Conservation (phyloP, 2,113 vertebrate species). For the Panurus biarmicus region DNA sequence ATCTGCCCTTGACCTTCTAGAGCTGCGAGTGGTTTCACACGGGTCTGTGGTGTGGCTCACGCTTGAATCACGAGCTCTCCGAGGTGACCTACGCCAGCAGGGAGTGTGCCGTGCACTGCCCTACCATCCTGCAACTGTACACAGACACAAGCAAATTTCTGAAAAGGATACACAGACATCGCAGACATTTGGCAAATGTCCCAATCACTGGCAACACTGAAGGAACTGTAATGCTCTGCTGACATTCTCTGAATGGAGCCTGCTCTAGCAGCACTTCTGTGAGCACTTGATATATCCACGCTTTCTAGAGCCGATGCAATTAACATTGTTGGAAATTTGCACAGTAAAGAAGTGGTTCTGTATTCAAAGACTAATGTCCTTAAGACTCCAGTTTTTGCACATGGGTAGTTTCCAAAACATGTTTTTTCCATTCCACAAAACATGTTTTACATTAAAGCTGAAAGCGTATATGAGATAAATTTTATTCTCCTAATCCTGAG, state of each 20-base stretch:
- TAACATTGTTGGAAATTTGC: not conserved
- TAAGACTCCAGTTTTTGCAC: not conserved
- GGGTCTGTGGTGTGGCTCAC: fast-evolving
- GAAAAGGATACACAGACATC: not conserved
- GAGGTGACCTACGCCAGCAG: not conserved
- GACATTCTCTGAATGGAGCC: not conserved
- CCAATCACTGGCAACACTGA: not conserved
- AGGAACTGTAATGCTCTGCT: not conserved
- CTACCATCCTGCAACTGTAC: not conserved
- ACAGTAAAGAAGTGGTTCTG: not conserved
- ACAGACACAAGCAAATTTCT: not conserved
- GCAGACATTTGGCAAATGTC: not conserved
- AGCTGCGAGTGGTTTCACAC: fast-evolving
- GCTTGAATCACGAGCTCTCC: not conserved
- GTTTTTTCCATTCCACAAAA: not conserved
- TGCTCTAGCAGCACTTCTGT: not conserved
- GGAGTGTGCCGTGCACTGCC: not conserved
- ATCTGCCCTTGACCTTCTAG: not conserved
- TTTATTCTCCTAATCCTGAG: not conserved
- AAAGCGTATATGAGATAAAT: not conserved
- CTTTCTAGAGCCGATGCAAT: not conserved
- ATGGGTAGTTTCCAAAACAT: not conserved
- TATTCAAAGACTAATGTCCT: not conserved
- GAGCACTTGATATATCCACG: not conserved
- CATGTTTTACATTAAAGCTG: not conserved